Conservation (phyloP, 2,113 vertebrate genomes). For the Acrocephalus arundinaceus region DNA sequence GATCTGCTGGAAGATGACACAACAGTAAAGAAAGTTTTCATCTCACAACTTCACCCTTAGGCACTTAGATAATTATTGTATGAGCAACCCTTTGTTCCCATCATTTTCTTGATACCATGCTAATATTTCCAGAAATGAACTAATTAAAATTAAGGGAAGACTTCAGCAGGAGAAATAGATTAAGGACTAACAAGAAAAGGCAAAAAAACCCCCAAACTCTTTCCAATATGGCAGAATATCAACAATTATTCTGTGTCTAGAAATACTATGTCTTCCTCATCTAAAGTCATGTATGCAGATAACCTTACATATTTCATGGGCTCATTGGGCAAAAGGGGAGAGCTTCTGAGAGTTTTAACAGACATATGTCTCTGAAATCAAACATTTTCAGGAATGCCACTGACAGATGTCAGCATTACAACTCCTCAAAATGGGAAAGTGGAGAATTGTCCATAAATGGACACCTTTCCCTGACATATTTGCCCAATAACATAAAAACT, state of each 20-base stretch:
- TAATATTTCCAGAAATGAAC: background rate
- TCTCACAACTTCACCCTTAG: background rate
- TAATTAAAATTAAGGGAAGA: background rate
- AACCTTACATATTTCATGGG: background rate
- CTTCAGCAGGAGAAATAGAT: background rate
- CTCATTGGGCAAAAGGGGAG: background rate
- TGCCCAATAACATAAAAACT: background rate
- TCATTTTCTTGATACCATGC: background rate
- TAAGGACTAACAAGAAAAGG: background rate
- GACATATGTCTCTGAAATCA: background rate
- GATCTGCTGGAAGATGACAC: background rate
- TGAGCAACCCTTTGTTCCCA: background rate
- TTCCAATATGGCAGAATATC: background rate
- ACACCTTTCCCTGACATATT: fast-evolving
- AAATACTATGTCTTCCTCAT: background rate
- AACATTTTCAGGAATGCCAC: background rate
- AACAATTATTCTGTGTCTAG: background rate
- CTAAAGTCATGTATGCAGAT: background rate
- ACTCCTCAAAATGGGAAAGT: background rate
- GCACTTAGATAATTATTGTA: background rate
- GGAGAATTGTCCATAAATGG: background rate
- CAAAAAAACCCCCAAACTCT: background rate
- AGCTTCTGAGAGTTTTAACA: background rate
- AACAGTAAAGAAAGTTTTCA: background rate
- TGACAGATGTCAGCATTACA: background rate